Conservation (phyloP, 2,113 vertebrate species). For the Lepus timidus region DNA sequence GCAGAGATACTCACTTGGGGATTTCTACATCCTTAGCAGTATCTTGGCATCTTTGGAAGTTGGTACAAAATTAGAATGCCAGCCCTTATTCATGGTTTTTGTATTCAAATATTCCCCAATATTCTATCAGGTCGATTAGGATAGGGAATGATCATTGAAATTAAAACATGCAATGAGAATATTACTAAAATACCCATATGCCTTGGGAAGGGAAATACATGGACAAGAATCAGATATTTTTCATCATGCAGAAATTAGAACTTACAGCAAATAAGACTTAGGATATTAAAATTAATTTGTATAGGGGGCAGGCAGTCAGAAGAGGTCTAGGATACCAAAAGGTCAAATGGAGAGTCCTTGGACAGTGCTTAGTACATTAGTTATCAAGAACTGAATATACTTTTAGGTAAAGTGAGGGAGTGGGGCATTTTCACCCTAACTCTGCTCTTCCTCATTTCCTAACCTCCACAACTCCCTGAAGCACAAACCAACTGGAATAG, state of each 20-base stretch:
- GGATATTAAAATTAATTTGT: neutral
- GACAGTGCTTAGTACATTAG: neutral
- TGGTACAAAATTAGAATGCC: neutral
- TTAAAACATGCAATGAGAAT: conserved; percentile 15
- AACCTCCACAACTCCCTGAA: neutral
- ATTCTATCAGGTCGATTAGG: neutral
- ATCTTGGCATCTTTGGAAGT: neutral
- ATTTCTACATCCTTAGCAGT: conserved; percentile 17
- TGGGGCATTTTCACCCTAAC: neutral
- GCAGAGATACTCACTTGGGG: neutral
- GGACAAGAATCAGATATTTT: neutral
- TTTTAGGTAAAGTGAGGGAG: neutral
- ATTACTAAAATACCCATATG: conserved; percentile 14
- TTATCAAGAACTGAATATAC: neutral
- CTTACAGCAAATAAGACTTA: neutral
- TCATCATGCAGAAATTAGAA: neutral
- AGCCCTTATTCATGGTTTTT: neutral
- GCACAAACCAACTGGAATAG: conserved; percentile 19
- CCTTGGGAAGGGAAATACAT: neutral
- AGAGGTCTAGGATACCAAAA: neutral
- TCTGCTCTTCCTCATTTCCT: neutral
- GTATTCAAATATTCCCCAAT: neutral
- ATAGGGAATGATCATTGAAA: neutral
- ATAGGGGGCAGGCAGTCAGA: neutral
- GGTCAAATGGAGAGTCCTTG: neutral